These are phyloP conservation scores for Noctua janthe DNA, from an alignment of 2,888 invertebrate genomes.

Conservation along the genomic window DNA sequence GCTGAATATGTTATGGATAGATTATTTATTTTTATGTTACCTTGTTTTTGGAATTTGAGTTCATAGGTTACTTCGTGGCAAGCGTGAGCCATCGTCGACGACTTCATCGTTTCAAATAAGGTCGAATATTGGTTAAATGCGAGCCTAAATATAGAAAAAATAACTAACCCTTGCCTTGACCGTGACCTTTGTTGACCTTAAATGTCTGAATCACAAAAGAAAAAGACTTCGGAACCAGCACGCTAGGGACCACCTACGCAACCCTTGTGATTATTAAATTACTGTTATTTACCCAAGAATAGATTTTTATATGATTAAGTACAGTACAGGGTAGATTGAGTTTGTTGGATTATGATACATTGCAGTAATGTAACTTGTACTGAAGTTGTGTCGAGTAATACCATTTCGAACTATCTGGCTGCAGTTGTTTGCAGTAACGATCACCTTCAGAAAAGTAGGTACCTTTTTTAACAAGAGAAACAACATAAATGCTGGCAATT, in stretches of 20 bases:
- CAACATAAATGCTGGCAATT: background rate
- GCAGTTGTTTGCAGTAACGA: no score
- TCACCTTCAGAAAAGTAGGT: no score
- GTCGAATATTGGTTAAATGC: background rate
- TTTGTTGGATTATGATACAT: background rate
- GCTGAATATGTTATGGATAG: background rate
- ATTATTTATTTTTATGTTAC: background rate
- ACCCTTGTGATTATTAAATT: conserved; percentile 20
- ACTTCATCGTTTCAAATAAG: background rate
- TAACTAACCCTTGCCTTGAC: conserved; percentile 4
- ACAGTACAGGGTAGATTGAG: background rate
- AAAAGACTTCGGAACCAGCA: conserved; percentile 3
- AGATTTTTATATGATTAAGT: background rate
- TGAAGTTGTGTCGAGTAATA: background rate
- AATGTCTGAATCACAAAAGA: conserved; percentile 27
- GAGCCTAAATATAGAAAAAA: conserved; percentile 2
- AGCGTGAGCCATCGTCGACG: background rate
- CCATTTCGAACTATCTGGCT: background rate
- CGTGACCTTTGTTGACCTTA: conserved; percentile 17
- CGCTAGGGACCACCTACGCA: conserved; percentile 10
- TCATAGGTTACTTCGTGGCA: background rate
- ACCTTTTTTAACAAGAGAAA: background rate
- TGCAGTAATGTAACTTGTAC: background rate
- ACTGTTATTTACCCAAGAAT: background rate
- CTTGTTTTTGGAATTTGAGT: background rate